Conservation (phyloP, 2,797 vertebrate species). For the Syngnathus acus region DNA sequence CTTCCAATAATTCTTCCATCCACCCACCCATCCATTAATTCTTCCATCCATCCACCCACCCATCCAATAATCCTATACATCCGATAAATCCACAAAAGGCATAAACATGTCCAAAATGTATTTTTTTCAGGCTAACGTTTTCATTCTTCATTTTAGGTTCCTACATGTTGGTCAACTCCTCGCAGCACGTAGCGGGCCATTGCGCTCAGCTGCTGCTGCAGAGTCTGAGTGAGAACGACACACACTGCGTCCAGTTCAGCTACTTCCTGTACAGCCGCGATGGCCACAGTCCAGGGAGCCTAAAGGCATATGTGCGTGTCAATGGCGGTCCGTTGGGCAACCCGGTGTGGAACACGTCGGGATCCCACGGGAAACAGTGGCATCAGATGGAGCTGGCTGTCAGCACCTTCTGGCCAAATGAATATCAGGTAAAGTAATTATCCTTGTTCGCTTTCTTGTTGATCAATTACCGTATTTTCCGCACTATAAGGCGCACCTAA, state of each 20-base stretch:
- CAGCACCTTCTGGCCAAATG: slow-evolving; percentile 95
- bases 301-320: slow-evolving; percentile 82
- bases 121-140: neutral
- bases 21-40: too few relatives aligned
- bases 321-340: slow-evolving; percentile 83
- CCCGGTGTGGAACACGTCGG: slow-evolving; percentile 83
- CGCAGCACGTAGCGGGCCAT: slow-evolving; percentile 81
- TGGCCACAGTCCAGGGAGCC: slow-evolving; percentile 83
- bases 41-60: too few relatives aligned
- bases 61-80: too few relatives aligned
- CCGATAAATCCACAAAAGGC: neutral
- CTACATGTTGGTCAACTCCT: slow-evolving; percentile 93
- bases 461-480: neutral
- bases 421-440: slow-evolving; percentile 81
- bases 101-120: neutral
- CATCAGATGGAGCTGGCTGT: slow-evolving; percentile 91
- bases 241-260: slow-evolving; percentile 97
- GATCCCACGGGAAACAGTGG: slow-evolving; percentile 86
- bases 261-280: slow-evolving; percentile 93
- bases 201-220: slow-evolving; percentile 85
- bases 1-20: too few relatives aligned
- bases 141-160: slow-evolving; percentile 70
- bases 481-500: too few relatives aligned
- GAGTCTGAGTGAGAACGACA: slow-evolving; percentile 92
- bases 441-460: too few relatives aligned